Percentiles rank a stretch among this genome's conserved stretches.
phyloP scores from a whole-genome alignment of 2,888 invertebrate genomes.

The Acanthopleura granulata region DNA sequence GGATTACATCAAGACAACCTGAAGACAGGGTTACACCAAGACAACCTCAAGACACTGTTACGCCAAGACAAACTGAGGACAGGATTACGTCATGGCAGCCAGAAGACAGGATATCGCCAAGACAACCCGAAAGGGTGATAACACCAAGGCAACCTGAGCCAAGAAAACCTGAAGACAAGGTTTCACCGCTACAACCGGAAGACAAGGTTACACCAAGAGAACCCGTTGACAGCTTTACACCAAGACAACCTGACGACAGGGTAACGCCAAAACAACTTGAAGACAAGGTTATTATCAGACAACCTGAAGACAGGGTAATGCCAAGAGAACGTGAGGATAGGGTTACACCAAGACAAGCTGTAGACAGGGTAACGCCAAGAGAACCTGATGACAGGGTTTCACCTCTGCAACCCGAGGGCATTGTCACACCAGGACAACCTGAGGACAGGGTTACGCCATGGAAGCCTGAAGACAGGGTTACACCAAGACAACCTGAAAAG shows the following conservation, averaged over 20 bases:
- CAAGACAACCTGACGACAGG: not conserved
- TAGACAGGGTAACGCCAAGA: not conserved
- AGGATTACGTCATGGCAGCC: not conserved
- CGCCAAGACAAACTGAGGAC: not conserved
- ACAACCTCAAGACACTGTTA: not conserved
- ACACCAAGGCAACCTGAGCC: not conserved
- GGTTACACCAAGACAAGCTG: not conserved
- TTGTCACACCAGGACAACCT: not conserved
- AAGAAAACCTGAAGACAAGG: not conserved
- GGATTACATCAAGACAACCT: not conserved
- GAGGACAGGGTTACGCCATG: not conserved
- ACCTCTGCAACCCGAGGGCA: not conserved
- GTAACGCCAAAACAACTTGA: not conserved
- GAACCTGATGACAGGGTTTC: not conserved
- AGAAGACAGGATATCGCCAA: not conserved
- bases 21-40: conserved; percentile 2
- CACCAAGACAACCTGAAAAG: not conserved
- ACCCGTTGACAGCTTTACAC: not conserved
- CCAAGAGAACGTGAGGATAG: not conserved
- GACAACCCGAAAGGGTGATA: not conserved
- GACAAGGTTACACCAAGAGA: not conserved
- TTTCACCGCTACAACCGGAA: not conserved
- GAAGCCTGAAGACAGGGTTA: not conserved
- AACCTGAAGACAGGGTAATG: not conserved
- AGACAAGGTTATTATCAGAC: not conserved